phyloP scores from a whole-genome alignment of 2,888 invertebrate genomes.

The Psylliodes chrysocephalus region DNA sequence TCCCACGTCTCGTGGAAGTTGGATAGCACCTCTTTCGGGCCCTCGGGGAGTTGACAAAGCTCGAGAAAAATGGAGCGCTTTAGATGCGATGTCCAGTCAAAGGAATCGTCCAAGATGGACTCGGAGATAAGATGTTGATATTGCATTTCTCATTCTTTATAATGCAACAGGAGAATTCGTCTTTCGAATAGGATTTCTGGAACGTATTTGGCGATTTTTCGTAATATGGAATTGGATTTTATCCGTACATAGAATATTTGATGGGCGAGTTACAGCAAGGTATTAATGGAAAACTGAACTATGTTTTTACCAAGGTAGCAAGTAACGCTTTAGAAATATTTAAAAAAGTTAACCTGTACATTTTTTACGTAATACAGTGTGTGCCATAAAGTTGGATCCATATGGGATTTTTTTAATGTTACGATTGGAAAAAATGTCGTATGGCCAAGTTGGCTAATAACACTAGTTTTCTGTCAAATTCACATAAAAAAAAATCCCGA shows the following conservation, averaged over 20 bases:
- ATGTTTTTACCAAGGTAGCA: too few species aligned
- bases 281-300: too few species aligned
- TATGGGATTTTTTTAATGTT: too few species aligned
- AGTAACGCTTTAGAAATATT: too few species aligned
- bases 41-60: slow-evolving; percentile 55
- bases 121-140: slow-evolving; percentile 61
- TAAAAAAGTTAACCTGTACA: too few species aligned
- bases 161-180: slow-evolving; percentile 63
- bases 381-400: too few species aligned
- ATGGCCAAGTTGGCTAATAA: too few species aligned
- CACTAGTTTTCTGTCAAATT: too few species aligned
- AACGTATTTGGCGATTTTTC: slow-evolving; percentile 31
- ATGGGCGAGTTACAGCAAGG: not conserved
- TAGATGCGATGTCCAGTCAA: slow-evolving; percentile 60
- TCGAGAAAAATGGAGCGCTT: slow-evolving; percentile 60
- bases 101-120: slow-evolving; percentile 60
- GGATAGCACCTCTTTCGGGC: slow-evolving; percentile 47
- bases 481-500: too few species aligned
- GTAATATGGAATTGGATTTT: not conserved
- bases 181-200: slow-evolving; percentile 40
- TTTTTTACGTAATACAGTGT: too few species aligned
- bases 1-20: slow-evolving; percentile 29
- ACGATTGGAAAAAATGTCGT: too few species aligned
- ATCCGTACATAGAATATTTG: not conserved
- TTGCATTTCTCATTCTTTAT: slow-evolving; percentile 67